Conservation (phyloP, 2,797 vertebrate genomes). For the Coranthus polyacanthus region DNA sequence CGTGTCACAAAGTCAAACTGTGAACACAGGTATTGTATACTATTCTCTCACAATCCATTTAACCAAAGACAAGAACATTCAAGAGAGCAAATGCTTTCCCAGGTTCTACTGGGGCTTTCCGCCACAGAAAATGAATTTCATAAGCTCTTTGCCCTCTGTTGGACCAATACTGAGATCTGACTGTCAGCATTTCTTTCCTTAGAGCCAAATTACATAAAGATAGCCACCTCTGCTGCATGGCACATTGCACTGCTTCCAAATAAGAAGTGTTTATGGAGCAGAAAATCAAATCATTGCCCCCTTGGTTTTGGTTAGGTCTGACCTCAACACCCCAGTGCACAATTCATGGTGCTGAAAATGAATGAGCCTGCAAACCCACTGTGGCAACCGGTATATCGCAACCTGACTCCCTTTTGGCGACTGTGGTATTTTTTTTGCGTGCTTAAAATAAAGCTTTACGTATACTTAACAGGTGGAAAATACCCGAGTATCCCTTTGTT, state of each 20-base stretch:
- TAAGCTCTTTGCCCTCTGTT: slow-evolving; percentile 61
- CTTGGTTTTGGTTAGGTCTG: slow-evolving; percentile 74
- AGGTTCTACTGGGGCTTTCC: slow-evolving; percentile 45
- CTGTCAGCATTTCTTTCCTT: slow-evolving; percentile 67
- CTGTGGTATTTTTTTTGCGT: slow-evolving; percentile 25
- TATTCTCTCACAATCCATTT: slow-evolving; percentile 50
- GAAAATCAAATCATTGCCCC: slow-evolving; percentile 83
- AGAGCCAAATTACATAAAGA: slow-evolving; percentile 79
- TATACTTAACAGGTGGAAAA: not conserved
- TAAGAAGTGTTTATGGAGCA: slow-evolving; percentile 84
- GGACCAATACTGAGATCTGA: slow-evolving; percentile 63
- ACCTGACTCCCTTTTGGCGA: slow-evolving; percentile 29
- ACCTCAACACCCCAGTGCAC: slow-evolving; percentile 72
- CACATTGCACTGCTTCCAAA: slow-evolving; percentile 75
- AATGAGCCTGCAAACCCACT: slow-evolving; percentile 65
- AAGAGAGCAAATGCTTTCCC: slow-evolving; percentile 49
- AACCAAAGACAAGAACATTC: slow-evolving; percentile 61
- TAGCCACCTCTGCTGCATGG: slow-evolving; percentile 64
- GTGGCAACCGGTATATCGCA: slow-evolving; percentile 53
- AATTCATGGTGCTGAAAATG: slow-evolving; percentile 76
- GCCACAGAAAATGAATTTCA: slow-evolving; percentile 72
- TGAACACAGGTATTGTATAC: slow-evolving; percentile 22
- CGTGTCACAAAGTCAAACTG: slow-evolving; percentile 36
- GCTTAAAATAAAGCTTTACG: slow-evolving; percentile 8
- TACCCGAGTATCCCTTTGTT: not conserved